A percentile compares a stretch with the other conserved stretches of the same genome.
Evolutionary conservation across 2,797 vertebrate species (phyloP).

Genomic region (Leptatherina wallacei): DNA sequence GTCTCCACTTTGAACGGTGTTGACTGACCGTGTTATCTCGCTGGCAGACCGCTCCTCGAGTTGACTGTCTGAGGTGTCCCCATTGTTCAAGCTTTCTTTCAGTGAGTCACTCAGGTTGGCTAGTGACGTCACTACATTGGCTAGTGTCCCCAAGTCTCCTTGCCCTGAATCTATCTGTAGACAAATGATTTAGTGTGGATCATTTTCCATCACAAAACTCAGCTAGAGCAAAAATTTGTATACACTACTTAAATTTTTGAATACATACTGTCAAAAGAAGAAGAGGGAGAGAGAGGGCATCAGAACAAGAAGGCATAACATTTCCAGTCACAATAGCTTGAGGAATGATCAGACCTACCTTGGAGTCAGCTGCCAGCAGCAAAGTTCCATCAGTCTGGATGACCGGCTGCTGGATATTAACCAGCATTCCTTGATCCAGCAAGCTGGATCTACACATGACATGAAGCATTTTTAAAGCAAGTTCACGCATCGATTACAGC

Average conservation of each 20-base stretch:
- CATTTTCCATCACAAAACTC: constrained; percentile 9
- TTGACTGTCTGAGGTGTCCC: constrained; percentile 89
- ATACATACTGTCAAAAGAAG: not conserved
- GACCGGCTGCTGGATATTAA: constrained; percentile 97
- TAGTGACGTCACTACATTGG: constrained; percentile 96
- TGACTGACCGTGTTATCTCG: constrained; percentile 93
- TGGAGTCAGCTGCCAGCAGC: constrained; percentile 90
- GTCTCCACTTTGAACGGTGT: not conserved
- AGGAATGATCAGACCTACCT: constrained; percentile 79
- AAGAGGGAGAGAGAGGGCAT: not conserved
- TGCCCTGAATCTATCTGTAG: constrained; percentile 91
- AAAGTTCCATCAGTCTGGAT: constrained; percentile 94
- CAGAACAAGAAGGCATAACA: constrained; percentile 7
- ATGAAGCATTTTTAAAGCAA: constrained; percentile 26
- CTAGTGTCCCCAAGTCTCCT: constrained; percentile 93
- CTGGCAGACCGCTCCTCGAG: constrained; percentile 92
- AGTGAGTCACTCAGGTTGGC: constrained; percentile 89
- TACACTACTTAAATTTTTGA: not conserved
- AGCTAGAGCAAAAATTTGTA: not conserved
- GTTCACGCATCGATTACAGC: not conserved
- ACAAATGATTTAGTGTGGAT: constrained; percentile 38
- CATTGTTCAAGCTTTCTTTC: constrained; percentile 90
- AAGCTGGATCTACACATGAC: constrained; percentile 83
- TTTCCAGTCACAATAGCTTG: not conserved
- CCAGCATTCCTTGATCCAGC: constrained; percentile 96